Evolutionary conservation across 2,888 invertebrate genomes (phyloP).

Genomic region (Phortica magna): DNA sequence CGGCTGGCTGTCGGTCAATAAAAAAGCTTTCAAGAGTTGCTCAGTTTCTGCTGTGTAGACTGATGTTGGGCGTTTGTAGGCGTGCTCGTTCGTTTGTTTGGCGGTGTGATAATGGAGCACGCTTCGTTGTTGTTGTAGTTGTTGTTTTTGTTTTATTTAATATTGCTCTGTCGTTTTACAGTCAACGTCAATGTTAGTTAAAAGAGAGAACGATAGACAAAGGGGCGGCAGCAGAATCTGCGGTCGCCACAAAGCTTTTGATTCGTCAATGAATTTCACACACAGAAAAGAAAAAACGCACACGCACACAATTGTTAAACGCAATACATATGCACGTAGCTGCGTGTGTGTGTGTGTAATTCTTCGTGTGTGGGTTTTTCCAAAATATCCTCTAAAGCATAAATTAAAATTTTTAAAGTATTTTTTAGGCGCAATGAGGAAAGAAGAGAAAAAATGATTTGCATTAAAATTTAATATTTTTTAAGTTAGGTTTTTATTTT

Average conservation of each 20-base stretch:
- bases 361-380: conserved; percentile 50
- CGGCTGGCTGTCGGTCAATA: conserved; percentile 1
- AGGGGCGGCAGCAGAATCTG: conserved; percentile 43
- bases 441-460: conserved; percentile 21
- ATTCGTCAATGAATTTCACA: conserved; percentile 64
- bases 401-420: conserved; percentile 49
- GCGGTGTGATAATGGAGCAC: background rate
- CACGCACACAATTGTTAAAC: conserved; percentile 29
- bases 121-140: conserved; percentile 6
- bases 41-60: background rate
- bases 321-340: background rate
- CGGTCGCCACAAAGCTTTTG: conserved; percentile 41
- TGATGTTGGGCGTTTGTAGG: background rate
- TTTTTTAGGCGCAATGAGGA: conserved; percentile 20
- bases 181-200: background rate
- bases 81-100: background rate
- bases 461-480: background rate
- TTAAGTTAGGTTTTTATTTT: background rate
- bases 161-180: background rate
- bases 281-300: conserved; percentile 48
- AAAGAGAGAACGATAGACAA: background rate
- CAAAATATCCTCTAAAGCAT: conserved; percentile 41
- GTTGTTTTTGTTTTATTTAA: conserved; percentile 8
- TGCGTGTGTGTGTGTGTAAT: conserved; percentile 45
- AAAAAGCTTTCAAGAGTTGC: background rate